Evolutionary conservation across 1,140 invertebrate genomes (phyloP), one percentile per base, ranked within the genome.

Genomic region (Bilobella aurantiaca): DNA sequence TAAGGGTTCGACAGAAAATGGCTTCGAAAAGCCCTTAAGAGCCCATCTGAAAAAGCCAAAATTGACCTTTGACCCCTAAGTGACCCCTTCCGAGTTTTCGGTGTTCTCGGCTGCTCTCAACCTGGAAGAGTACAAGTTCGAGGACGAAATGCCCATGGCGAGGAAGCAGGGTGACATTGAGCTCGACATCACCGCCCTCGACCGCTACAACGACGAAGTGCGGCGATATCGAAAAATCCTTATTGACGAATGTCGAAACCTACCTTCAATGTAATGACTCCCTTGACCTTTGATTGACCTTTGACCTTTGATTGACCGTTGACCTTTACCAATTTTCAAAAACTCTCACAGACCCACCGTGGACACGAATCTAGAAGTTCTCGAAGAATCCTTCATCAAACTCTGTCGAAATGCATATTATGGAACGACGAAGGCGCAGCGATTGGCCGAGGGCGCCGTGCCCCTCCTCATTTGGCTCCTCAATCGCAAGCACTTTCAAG

Each of bases 151-250:
- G 16, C 29, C 62, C 3, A 61, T 62, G 29, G 32, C 23, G 32
- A 23, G 27, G 18, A 23, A 28, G 3, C 34, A 67, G 18, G 29
- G 42, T 18, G 23, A 46, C 29, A 32, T 65, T 8, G n/a, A n/a
- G n/a, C n/a, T n/a, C n/a, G 69, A 70, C 34, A 66, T 70, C 3
- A 68, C 69, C 0, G 69, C 69, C 2, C 56, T 70, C 30, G 69
- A 70, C 27, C 25, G 66, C 21, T 70, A 70, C 57, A 70, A 68
- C 30, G 69, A 70, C 21, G 69, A 70, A 46, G 31, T 70, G n/a
- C 59, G 69, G 31, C 30, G 49, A 12, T 64, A 59, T 25, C 12
- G 69, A 23, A 47, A 49, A 32, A n/a, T 66, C 37, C 23, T 65
- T 0, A 60, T 70, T 37, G 63, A 67, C 14, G 66, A 67, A 53